Conservation (phyloP, 2,113 vertebrate genomes). For the Odobenus rosmarus region DNA sequence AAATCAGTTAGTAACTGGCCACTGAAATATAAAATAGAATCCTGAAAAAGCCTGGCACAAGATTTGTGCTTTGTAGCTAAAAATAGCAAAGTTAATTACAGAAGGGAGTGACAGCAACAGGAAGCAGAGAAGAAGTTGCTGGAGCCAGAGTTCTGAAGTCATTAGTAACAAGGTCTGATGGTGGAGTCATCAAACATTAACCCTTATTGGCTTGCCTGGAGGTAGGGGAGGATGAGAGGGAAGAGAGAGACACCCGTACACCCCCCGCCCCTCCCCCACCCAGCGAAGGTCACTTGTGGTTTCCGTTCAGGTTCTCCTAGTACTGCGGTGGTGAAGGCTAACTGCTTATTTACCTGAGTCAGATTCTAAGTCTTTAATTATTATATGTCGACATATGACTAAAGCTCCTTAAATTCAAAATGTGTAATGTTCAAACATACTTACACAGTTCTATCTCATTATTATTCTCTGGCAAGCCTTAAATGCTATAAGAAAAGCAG, state of each 20-base stretch:
- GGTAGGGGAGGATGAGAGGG: neutral
- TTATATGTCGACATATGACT: neutral
- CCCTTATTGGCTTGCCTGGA: constrained; percentile 51
- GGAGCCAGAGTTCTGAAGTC: constrained; percentile 76
- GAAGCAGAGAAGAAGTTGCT: constrained; percentile 73
- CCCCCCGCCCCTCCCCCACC: neutral
- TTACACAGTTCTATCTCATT: neutral
- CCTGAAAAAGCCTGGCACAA: constrained; percentile 25
- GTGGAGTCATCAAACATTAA: constrained; percentile 69
- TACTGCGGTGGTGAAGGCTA: neutral
- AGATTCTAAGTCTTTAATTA: neutral
- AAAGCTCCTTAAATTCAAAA: neutral
- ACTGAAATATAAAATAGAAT: constrained; percentile 68
- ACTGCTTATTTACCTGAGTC: neutral
- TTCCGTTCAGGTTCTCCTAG: neutral
- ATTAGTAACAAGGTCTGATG: constrained; percentile 77
- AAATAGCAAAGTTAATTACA: constrained; percentile 81
- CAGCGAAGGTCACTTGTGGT: neutral
- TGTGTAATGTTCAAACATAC: neutral
- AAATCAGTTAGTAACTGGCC: constrained; percentile 45
- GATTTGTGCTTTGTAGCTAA: constrained; percentile 69
- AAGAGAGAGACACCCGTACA: fast-evolving
- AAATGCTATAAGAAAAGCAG: neutral
- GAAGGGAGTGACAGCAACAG: constrained; percentile 35
- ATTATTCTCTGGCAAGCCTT: neutral